Percentiles rank a stretch among this genome's conserved stretches.
These are phyloP conservation scores for Heteropelma amictum DNA, from an alignment of 2,888 invertebrate species.

Conservation along the genomic window DNA sequence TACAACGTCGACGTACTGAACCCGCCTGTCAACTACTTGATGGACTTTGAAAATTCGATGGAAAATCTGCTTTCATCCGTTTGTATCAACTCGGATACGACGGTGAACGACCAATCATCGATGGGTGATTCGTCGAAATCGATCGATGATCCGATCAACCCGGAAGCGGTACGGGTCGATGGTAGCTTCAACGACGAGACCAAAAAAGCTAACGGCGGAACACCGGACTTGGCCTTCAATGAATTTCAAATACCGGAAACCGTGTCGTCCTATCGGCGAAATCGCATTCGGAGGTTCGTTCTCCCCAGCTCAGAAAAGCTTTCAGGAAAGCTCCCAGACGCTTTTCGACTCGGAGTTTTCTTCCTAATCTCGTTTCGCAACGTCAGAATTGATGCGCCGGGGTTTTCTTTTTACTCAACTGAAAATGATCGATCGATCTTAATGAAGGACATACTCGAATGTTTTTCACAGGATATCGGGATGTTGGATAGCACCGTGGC, in stretches of 20 bases:
- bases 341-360: too few relatives aligned
- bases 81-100: constrained; percentile 1
- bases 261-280: constrained; percentile 57
- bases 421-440: too few relatives aligned
- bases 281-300: constrained; percentile 53
- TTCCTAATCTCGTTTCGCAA: too few relatives aligned
- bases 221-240: constrained; percentile 38
- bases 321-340: background rate
- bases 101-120: background rate
- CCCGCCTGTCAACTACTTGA: constrained; percentile 9
- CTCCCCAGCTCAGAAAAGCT: background rate
- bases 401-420: too few relatives aligned
- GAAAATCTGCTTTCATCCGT: constrained; percentile 35
- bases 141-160: background rate
- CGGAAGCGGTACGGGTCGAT: background rate
- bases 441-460: background rate
- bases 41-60: constrained; percentile 47
- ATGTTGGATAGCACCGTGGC: constrained; percentile 63
- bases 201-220: background rate
- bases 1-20: constrained; percentile 36
- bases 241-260: constrained; percentile 64
- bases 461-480: constrained; percentile 42
- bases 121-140: background rate
- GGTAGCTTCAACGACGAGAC: constrained; percentile 16
- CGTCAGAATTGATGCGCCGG: background rate